Evolutionary conservation across 2,888 invertebrate genomes (phyloP).

Genomic region (Bellardia pandia): DNA sequence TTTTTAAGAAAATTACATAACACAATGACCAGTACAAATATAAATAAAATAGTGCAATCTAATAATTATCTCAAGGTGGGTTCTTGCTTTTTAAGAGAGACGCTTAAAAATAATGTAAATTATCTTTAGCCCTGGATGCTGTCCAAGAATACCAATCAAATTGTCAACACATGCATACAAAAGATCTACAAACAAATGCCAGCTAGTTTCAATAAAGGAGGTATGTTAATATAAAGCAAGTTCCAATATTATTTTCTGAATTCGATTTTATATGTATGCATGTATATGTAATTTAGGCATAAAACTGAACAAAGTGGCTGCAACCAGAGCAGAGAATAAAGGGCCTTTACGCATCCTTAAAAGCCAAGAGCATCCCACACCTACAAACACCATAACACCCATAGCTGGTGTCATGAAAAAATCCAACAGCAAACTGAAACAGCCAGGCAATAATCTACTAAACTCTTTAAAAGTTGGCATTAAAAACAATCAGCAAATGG

Average conservation of each 20-base stretch:
- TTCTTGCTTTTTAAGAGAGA: not conserved
- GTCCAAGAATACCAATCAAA: constrained; percentile 75
- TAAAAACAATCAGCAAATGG: constrained; percentile 34
- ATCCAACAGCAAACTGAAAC: not conserved
- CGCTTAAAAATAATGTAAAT: not conserved
- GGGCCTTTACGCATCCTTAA: constrained; percentile 71
- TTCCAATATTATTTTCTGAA: too few species aligned
- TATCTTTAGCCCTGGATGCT: constrained; percentile 76
- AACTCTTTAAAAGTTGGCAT: constrained; percentile 27
- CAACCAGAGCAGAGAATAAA: constrained; percentile 69
- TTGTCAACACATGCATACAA: constrained; percentile 76
- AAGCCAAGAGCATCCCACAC: constrained; percentile 18
- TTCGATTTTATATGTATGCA: not conserved
- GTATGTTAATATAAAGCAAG: not conserved
- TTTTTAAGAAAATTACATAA: constrained; percentile 17
- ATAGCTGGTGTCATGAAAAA: constrained; percentile 5
- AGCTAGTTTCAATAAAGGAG: constrained; percentile 74
- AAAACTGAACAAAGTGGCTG: constrained; percentile 21
- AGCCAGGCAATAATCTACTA: not conserved
- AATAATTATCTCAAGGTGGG: constrained; percentile 76
- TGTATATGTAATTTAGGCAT: not conserved
- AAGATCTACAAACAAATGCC: constrained; percentile 76
- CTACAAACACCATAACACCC: constrained; percentile 20
- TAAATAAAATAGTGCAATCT: constrained; percentile 76
- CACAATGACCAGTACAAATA: constrained; percentile 75